Evolutionary conservation across 2,113 vertebrate species (phyloP).

Genomic region (Paramisgurnus dabryanus): DNA sequence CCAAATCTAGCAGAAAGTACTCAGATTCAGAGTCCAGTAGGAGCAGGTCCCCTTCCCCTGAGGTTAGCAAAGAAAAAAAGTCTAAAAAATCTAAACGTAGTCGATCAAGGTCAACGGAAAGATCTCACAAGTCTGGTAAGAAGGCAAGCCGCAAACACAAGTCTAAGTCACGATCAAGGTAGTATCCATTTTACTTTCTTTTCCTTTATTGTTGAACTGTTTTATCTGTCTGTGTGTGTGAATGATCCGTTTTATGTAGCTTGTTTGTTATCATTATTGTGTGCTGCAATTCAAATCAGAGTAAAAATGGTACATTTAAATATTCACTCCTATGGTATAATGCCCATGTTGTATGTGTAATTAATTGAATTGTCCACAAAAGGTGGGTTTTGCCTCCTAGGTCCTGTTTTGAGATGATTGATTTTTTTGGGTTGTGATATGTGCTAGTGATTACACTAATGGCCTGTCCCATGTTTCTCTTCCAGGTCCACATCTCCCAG

Average conservation of each 20-base stretch:
- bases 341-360: background rate
- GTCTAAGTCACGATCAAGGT: conserved; percentile 99
- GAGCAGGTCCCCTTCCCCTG: conserved; percentile 90
- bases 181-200: conserved; percentile 88
- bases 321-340: background rate
- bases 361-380: conserved; percentile 3
- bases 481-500: conserved; percentile 89
- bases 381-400: conserved; percentile 9
- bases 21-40: conserved; percentile 94
- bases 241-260: conserved; percentile 17
- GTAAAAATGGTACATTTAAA: background rate
- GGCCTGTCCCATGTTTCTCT: conserved; percentile 69
- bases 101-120: conserved; percentile 96
- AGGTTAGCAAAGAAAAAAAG: conserved; percentile 97
- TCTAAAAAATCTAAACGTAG: conserved; percentile 98
- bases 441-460: conserved; percentile 63
- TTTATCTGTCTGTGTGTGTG: conserved; percentile 61
- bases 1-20: conserved; percentile 87
- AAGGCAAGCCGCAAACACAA: conserved; percentile 99
- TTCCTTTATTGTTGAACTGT: conserved; percentile 72
- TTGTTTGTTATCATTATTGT: background rate
- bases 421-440: conserved; percentile 14
- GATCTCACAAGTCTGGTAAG: conserved; percentile 99
- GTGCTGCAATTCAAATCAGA: background rate
- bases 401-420: conserved; percentile 39